Conservation (phyloP, 2,113 vertebrate species). For the Bos indicus region DNA sequence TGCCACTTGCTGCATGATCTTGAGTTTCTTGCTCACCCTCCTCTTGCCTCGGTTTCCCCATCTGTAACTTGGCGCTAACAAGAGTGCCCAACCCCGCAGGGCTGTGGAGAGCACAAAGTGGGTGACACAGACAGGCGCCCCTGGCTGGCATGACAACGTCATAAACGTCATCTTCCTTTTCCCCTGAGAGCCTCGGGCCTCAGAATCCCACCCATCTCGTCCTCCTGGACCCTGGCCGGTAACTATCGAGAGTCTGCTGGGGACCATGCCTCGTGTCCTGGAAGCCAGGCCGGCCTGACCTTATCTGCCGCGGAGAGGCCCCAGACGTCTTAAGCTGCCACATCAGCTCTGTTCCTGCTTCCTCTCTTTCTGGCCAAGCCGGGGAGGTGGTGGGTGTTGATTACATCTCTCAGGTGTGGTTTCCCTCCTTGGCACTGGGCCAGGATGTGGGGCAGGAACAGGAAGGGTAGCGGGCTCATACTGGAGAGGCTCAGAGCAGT, state of each 20-base stretch:
- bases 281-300: not conserved
- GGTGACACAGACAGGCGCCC: not conserved
- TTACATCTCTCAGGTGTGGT: not conserved
- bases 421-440: not conserved
- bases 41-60: not conserved
- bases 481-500: not conserved
- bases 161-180: not conserved
- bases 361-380: not conserved
- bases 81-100: not conserved
- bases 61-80: not conserved
- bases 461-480: not conserved
- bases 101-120: not conserved
- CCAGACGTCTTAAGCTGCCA: not conserved
- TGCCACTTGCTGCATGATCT: not conserved
- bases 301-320: not conserved
- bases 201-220: not conserved
- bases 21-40: not conserved
- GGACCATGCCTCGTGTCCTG: fast-evolving
- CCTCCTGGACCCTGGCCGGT: not conserved
- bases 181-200: not conserved
- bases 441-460: not conserved
- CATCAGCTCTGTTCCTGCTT: not conserved
- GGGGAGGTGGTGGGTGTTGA: not conserved
- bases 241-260: not conserved
- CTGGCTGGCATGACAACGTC: not conserved